These are phyloP conservation scores for Trididemnum clinides DNA, from an alignment of 23 tunicate species.

Conservation along the genomic window DNA sequence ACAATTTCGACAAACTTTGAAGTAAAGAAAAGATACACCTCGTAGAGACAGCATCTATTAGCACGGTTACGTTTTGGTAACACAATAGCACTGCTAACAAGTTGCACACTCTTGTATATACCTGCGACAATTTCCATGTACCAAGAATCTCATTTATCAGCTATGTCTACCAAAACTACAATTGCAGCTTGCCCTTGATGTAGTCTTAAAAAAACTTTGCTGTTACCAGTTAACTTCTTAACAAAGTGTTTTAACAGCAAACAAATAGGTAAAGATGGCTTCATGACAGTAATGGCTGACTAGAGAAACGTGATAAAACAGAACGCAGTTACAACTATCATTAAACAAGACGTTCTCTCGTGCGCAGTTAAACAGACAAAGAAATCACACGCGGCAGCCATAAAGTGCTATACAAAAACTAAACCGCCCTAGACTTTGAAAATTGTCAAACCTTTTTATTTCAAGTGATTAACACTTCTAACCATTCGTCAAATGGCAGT, in stretches of 20 bases:
- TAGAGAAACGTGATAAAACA: constrained; percentile 38
- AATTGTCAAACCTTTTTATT: constrained; percentile 4
- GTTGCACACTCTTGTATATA: no score
- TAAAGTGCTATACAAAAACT: constrained; percentile 15
- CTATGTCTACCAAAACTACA: no score
- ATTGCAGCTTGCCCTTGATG: no score
- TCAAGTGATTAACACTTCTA: not conserved
- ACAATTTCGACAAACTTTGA: no score
- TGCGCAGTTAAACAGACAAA: constrained; percentile 58
- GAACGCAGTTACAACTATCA: constrained; percentile 47
- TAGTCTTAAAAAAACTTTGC: no score
- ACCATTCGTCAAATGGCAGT: not conserved
- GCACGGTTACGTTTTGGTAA: no score
- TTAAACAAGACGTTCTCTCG: constrained; percentile 46
- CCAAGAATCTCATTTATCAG: no score
- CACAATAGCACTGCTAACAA: no score
- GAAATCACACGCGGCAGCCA: constrained; percentile 52
- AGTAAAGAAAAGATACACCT: no score
- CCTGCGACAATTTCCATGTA: no score
- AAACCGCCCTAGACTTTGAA: not conserved
- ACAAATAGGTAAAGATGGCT: not conserved
- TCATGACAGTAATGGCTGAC: constrained; percentile 41
- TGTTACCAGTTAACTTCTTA: no score
- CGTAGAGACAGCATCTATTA: no score
- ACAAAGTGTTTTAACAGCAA: not conserved